Base-by-base conservation (phyloP, 1,140 invertebrate species). In the Goniozus legneri region DNA sequence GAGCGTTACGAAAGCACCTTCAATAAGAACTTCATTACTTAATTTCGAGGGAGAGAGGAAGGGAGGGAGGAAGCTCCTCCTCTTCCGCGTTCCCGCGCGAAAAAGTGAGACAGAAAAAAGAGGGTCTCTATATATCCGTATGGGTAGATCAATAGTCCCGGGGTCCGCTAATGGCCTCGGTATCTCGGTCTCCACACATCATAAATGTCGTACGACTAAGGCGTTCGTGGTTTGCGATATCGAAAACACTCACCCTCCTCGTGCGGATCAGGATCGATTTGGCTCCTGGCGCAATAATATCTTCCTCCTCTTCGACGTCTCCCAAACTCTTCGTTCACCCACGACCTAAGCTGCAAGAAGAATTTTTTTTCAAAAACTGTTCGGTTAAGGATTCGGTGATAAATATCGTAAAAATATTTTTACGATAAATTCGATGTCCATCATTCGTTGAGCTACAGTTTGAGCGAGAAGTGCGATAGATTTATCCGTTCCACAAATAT, bases 201-300 rank as follows among this genome's bases (percentile, higher is more conserved):
- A 35, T 34, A 22, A 45, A 22, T 13, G 37, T 13, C 36, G 44
- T 51, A 41, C 49, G 37, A 47, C 24, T 27, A n/a, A n/a, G 24
- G 24, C 4, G 24, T 6, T 27, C 24, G 24, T n/a, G n/a, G n/a
- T n/a, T n/a, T n/a, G n/a, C n/a, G n/a, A n/a, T n/a, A n/a, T n/a
- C n/a, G n/a, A n/a, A n/a, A n/a, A n/a, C n/a, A n/a, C n/a, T n/a
- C n/a, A n/a, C n/a, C n/a, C n/a, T n/a, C n/a, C n/a, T n/a, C n/a
- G n/a, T n/a, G n/a, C n/a, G 24, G 4, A 27, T 4, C 8, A 36
- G 35, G 49, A 51, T 51, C 43, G 43, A 45, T 46, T 40, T 33
- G 42, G 22, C 38, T 46, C 42, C 39, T 44, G 43, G 49, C 37
- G 49, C 27, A 46, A 51, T 51, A 51, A 46, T 37, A 43, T 46